Evolutionary conservation across 2,113 vertebrate genomes (phyloP).

Genomic region (Bagarius yarrelli): DNA sequence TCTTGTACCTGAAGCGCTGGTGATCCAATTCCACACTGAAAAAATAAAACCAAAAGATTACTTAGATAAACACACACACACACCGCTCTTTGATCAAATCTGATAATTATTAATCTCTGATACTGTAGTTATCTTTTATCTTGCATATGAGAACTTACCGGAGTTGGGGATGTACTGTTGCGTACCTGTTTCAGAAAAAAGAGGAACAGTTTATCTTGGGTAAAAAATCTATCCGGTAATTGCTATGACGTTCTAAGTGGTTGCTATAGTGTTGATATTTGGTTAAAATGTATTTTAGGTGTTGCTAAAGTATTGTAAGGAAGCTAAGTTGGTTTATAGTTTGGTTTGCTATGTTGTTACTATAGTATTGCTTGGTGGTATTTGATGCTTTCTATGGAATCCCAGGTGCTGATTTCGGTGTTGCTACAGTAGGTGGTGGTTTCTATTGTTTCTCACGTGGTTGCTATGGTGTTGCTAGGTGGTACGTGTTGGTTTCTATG

Average conservation of each 20-base stretch:
- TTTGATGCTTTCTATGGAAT: no score
- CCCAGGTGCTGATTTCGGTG: no score
- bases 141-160: constrained; percentile 39
- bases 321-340: not conserved
- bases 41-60: not conserved
- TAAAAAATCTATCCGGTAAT: no score
- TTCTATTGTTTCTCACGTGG: no score
- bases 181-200: constrained; percentile 40
- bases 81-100: not conserved
- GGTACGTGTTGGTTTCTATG: no score
- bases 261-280: not conserved
- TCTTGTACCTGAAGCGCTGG: constrained; percentile 63
- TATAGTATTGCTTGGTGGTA: no score
- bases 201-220: no score
- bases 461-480: not conserved
- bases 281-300: not conserved
- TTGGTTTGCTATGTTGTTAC: not conserved
- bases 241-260: not conserved
- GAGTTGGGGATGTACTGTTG: constrained; percentile 58
- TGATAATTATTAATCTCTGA: not conserved
- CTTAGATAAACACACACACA: not conserved
- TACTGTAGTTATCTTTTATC: not conserved
- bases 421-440: no score
- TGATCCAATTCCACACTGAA: constrained; percentile 75
- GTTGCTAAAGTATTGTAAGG: not conserved